These are phyloP conservation scores for Hemistola chrysoprasaria DNA, from an alignment of 2,888 invertebrate species.

Conservation along the genomic window DNA sequence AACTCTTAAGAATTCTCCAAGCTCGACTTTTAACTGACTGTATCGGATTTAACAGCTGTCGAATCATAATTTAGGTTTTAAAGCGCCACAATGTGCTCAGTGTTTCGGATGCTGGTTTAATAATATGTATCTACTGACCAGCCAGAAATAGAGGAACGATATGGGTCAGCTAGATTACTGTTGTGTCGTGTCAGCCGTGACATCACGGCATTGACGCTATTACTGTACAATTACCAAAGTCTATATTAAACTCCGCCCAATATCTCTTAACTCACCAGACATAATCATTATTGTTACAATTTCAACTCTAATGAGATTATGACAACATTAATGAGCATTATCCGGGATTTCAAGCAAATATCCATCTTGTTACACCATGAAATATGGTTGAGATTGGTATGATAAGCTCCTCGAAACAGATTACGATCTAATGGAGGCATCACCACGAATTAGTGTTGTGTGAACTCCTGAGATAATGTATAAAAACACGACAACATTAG, in stretches of 20 bases:
- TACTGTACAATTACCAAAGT: slow-evolving; percentile 13
- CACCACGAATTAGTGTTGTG: slow-evolving; percentile 2
- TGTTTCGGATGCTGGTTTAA: too few species aligned
- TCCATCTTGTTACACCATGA: neutral
- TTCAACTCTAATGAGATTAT: slow-evolving; percentile 37
- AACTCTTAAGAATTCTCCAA: too few species aligned
- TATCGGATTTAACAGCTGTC: too few species aligned
- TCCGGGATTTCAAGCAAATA: slow-evolving; percentile 15
- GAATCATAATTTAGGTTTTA: too few species aligned
- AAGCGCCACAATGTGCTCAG: too few species aligned
- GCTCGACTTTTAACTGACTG: too few species aligned
- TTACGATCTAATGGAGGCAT: slow-evolving; percentile 9
- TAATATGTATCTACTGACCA: slow-evolving; percentile 31
- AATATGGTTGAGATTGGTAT: neutral
- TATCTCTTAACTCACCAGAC: slow-evolving; percentile 31
- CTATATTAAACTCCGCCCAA: slow-evolving; percentile 11
- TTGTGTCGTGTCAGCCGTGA: slow-evolving; percentile 4
- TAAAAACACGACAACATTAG: neutral
- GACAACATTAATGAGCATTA: slow-evolving; percentile 33
- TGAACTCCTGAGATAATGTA: neutral
- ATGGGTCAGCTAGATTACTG: slow-evolving; percentile 51
- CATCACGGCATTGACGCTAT: slow-evolving; percentile 25
- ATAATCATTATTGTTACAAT: slow-evolving; percentile 32
- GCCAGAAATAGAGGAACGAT: slow-evolving; percentile 50
- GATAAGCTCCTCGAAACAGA: neutral